Percentiles rank a stretch among this genome's conserved stretches.
These are phyloP conservation scores for Clarias macrocephalus DNA, from an alignment of 2,113 vertebrate species.

Conservation along the genomic window DNA sequence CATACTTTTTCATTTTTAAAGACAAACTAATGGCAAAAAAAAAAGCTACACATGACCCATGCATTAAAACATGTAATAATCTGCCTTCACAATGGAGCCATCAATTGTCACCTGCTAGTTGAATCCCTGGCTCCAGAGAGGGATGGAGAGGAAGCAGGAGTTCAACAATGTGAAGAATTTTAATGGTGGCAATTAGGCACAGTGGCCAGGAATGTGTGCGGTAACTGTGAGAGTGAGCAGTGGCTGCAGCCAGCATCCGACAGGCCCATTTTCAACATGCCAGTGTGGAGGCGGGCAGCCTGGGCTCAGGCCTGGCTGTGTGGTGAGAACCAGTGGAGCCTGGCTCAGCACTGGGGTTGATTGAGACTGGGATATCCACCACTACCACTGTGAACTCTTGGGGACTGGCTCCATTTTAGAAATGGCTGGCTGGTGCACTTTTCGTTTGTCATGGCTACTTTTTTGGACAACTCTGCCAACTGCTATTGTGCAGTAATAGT, in stretches of 20 bases:
- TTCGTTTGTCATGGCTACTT: background rate
- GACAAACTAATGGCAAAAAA: background rate
- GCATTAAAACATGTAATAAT: conserved; percentile 1
- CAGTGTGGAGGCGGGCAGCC: conserved; percentile 68
- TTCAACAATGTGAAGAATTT: conserved; percentile 85
- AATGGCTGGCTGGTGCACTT: conserved; percentile 30
- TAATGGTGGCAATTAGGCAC: conserved; percentile 86
- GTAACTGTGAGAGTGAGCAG: conserved; percentile 70
- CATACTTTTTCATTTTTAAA: background rate
- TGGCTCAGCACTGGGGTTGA: conserved; percentile 50
- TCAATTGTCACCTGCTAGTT: conserved; percentile 62
- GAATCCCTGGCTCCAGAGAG: conserved; percentile 72
- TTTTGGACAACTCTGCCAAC: background rate
- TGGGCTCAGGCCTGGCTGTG: conserved; percentile 55
- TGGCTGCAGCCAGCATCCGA: conserved; percentile 74
- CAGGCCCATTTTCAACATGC: conserved; percentile 79
- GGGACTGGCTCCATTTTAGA: conserved; percentile 8
- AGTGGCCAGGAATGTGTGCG: conserved; percentile 79
- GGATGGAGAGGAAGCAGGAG: conserved; percentile 78
- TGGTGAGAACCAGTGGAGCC: conserved; percentile 40
- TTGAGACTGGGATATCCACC: conserved; percentile 50
- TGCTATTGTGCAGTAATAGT: background rate
- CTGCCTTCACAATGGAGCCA: conserved; percentile 34
- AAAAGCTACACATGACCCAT: background rate
- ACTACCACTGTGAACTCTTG: conserved; percentile 23